Conservation (phyloP, 2,888 invertebrate species). For the Drosophila mimica region DNA sequence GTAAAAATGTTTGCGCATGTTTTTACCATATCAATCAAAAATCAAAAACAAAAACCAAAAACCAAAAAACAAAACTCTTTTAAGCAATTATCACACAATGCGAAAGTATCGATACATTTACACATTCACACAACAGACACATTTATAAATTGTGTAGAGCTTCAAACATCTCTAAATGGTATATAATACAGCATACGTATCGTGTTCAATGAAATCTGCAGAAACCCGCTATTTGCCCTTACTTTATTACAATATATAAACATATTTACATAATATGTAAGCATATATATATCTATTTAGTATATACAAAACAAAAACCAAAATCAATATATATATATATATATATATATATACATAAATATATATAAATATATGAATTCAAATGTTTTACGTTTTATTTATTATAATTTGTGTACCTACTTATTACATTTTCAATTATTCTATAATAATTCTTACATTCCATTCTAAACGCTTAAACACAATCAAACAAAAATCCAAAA, state of each 20-base stretch:
- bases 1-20: slow-evolving; percentile 76
- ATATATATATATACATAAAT: slow-evolving; percentile 17
- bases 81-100: slow-evolving; percentile 36
- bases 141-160: slow-evolving; percentile 48
- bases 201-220: slow-evolving; percentile 27
- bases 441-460: slow-evolving; percentile 74
- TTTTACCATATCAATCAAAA: slow-evolving; percentile 60
- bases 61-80: slow-evolving; percentile 12
- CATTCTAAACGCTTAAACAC: slow-evolving; percentile 66
- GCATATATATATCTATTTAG: slow-evolving; percentile 17
- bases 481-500: slow-evolving; percentile 45
- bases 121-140: slow-evolving; percentile 17
- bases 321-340: slow-evolving; percentile 6
- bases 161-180: slow-evolving; percentile 60
- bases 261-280: slow-evolving; percentile 41
- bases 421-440: slow-evolving; percentile 63
- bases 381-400: slow-evolving; percentile 36
- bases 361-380: slow-evolving; percentile 29
- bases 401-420: slow-evolving; percentile 29
- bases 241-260: slow-evolving; percentile 30
- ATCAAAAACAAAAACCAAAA: not conserved
- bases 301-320: not conserved
- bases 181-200: slow-evolving; percentile 36
- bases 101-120: slow-evolving; percentile 44
- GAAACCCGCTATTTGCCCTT: slow-evolving; percentile 52